Evolutionary conservation across 1,140 invertebrate species (phyloP), one percentile per base, ranked within the genome.

Genomic region (Laupala kohalensis): DNA sequence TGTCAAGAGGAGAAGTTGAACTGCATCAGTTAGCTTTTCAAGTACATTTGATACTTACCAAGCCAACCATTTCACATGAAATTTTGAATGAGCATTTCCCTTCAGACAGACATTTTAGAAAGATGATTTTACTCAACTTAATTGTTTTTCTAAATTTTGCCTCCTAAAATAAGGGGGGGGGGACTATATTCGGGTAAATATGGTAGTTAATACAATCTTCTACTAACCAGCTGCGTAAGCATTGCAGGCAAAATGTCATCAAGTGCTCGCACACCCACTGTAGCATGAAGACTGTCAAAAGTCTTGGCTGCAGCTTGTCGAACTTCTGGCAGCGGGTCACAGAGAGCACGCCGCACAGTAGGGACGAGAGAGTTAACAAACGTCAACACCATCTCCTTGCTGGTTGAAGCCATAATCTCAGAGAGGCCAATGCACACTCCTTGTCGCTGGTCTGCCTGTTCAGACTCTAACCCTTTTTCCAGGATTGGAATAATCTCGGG

Each of bases 401-500:
- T 96, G 3, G 96, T 98, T 63, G 96, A 97, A 4, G 90, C 89
- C 89, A 99, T 97, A 75, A 99, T 99, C 86, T 99, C 98, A 0
- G 94, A 95, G 2, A 99, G 84, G 5, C 97, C 97, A 79, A 99
- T 98, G 80, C 97, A 98, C 13, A 99, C 97, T 76, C 97, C 97
- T 82, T 99, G 95, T 28, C 97, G 84, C 80, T 98, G 95, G 82
- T 98, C 96, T 9, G 94, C 80, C 67, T 92, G 87, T 67, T 95
- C 90, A 0, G 95, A 97, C 76, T 96, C 90, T 64, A 99, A 83
- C 0, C 96, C 96, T 73, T 88, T 86, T 81, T 99, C 96, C 64
- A 99, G 82, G 78, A 99, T 98, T 0, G 97, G 97, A 78, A 99
- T 96, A 66, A 99, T 98, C 83, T 98, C 96, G 0, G 96, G 96